Base-by-base conservation (phyloP, 2,113 vertebrate genomes). In the Strix aluco region DNA sequence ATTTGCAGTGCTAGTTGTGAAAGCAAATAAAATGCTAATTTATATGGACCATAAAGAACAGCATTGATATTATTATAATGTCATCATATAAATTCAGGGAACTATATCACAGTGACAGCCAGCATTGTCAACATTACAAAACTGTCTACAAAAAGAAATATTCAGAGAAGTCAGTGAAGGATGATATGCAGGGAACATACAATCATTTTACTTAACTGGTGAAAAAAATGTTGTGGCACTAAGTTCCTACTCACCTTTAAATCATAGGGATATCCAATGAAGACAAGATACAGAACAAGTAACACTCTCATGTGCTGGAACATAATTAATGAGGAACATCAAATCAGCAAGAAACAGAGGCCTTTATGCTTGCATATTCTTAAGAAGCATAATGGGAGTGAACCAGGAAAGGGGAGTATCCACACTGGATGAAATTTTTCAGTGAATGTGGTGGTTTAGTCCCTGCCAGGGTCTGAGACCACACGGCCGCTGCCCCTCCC, bases 11-110 rank as follows among this genome's bases (percentile, higher is more conserved):
- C 71, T 86, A 67, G 58, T 89, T 30, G 6, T 75, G 70, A 91
- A 91, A 91, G 74, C 73, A 94, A 92, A 92, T 95, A 91, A 92
- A 97, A 90, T 70, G 74, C 81, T 91, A 92, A 94, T 95, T 91
- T 92, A 85, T 91, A 92, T 55, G 90, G 90, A 80, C 67, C 72
- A 80, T 93, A 88, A 85, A 92, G 58, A 55, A 30, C 42, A 90
- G 46, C 12, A 11, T 88, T 90, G 77, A 40, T 92, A 63, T 86
- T 88, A 83, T 89, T 90, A 94, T 94, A 91, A 90, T 95, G 86
- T 51, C 83, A 77, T 92, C 51, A 30, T 85, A 62, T 75, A 94
- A 81, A 94, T 94, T 78, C 65, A 81, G 86, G 55, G 54, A 92
- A 36, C 22, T 77, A 2, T 66, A 79, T 75, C 58, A 75, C 38